These are phyloP conservation scores for Lepus townsendii DNA, from an alignment of 2,797 vertebrate species.

Conservation along the genomic window DNA sequence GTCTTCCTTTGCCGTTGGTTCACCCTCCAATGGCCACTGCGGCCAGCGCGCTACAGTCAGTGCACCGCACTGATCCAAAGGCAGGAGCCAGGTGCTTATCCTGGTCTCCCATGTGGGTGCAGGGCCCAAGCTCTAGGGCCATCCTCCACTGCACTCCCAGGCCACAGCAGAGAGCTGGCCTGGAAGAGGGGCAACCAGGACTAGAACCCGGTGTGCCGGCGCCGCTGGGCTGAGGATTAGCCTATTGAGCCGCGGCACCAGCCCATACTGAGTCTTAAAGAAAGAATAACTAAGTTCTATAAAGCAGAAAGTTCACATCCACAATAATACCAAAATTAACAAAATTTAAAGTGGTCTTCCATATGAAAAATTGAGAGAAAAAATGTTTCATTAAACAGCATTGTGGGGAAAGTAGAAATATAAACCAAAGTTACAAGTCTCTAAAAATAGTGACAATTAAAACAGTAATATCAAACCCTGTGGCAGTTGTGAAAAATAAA, in stretches of 20 bases:
- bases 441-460: background rate
- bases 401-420: background rate
- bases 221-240: too few relatives aligned
- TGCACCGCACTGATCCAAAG: too few relatives aligned
- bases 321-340: background rate
- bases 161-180: too few relatives aligned
- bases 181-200: too few relatives aligned
- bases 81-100: too few relatives aligned
- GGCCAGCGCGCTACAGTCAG: accelerated
- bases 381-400: background rate
- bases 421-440: background rate
- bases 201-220: too few relatives aligned
- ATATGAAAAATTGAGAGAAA: background rate
- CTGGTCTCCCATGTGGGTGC: too few relatives aligned
- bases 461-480: background rate
- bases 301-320: background rate
- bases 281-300: background rate
- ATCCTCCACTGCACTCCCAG: too few relatives aligned
- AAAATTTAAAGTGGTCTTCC: background rate
- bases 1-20: too few relatives aligned
- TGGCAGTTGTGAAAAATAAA: background rate
- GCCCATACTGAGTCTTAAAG: background rate
- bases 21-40: too few relatives aligned
- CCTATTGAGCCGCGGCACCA: too few relatives aligned
- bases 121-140: too few relatives aligned